Percentiles rank a stretch among this genome's conserved stretches.
These are phyloP conservation scores for Dryadula phaetusa DNA, from an alignment of 2,888 invertebrate genomes.

Conservation along the genomic window DNA sequence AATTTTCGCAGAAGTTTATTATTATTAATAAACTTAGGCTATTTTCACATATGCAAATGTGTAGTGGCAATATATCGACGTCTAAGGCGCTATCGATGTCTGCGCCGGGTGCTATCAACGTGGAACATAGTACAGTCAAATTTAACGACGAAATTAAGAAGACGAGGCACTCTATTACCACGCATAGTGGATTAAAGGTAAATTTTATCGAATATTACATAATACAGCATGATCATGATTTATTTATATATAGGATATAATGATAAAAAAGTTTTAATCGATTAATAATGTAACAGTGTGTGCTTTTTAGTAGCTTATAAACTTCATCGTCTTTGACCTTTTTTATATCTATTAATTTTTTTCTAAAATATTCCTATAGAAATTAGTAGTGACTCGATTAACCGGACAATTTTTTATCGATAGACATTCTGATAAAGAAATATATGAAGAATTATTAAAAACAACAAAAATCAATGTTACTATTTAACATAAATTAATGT, in stretches of 20 bases:
- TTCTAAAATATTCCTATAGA: too few relatives aligned
- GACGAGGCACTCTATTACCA: conserved; percentile 78
- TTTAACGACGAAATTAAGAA: conserved; percentile 86
- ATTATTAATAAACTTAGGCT: background rate
- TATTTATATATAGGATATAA: background rate
- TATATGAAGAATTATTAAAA: too few relatives aligned
- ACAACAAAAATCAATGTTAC: too few relatives aligned
- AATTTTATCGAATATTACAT: background rate
- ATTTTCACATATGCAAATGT: conserved; percentile 22
- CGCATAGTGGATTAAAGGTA: conserved; percentile 73
- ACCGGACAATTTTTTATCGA: too few relatives aligned
- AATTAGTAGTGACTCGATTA: too few relatives aligned
- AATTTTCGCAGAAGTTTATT: background rate
- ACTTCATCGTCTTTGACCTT: too few relatives aligned
- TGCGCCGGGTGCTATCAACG: conserved; percentile 93
- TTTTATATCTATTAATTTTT: too few relatives aligned
- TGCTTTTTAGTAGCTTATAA: too few relatives aligned
- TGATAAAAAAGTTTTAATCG: too few relatives aligned
- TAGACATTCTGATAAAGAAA: too few relatives aligned
- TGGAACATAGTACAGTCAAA: conserved; percentile 89
- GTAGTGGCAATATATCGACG: conserved; percentile 87
- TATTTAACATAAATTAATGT: too few relatives aligned
- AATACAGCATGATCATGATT: background rate
- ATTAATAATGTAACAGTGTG: too few relatives aligned
- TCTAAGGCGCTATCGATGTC: conserved; percentile 91